A percentile compares a stretch with the other conserved stretches of the same genome.
Evolutionary conservation across 2,113 vertebrate genomes (phyloP).

Genomic region (Brienomyrus longianalis): DNA sequence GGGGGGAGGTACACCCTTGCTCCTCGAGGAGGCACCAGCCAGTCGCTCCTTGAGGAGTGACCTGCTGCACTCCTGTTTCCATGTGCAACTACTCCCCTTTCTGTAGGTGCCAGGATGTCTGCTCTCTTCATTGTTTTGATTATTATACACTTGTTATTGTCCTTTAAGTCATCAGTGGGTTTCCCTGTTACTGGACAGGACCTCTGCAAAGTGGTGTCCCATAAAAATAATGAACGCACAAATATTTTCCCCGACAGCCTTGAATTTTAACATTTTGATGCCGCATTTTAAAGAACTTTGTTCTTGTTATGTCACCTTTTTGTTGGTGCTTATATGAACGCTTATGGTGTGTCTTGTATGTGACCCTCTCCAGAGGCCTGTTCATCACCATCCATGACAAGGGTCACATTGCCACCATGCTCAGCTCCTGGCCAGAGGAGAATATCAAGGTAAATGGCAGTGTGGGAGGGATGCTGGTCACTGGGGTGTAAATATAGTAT

Average conservation of each 20-base stretch:
- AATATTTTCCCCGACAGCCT: neutral
- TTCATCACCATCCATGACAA: conserved; percentile 97
- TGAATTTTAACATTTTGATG: neutral
- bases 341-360: neutral
- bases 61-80: neutral
- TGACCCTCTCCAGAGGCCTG: conserved; percentile 66
- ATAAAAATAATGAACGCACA: neutral
- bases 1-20: neutral
- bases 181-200: neutral
- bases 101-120: neutral
- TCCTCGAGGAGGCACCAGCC: neutral
- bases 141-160: neutral
- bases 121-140: neutral
- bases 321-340: neutral
- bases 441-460: conserved; percentile 75
- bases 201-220: neutral
- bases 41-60: neutral
- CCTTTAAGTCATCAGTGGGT: neutral
- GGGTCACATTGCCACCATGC: conserved; percentile 88
- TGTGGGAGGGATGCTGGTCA: neutral
- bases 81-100: neutral
- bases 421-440: conserved; percentile 94
- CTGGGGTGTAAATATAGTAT: neutral
- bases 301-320: neutral
- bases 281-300: neutral